A percentile compares a stretch with the other conserved stretches of the same genome.
These are phyloP conservation scores for Dendrocincla tyrannina DNA, from an alignment of 2,797 vertebrate genomes.

Conservation along the genomic window DNA sequence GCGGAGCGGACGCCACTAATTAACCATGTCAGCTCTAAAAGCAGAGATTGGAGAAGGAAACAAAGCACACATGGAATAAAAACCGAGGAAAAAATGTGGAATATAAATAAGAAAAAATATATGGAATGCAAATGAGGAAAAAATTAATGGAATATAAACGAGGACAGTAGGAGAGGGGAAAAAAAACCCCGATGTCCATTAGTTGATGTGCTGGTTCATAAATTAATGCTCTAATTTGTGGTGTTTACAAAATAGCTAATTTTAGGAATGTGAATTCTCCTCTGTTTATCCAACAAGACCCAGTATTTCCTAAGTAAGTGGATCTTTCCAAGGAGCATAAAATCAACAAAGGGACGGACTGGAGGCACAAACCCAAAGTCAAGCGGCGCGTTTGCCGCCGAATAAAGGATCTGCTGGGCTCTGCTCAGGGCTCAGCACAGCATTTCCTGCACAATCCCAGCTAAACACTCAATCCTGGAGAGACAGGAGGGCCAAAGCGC, in stretches of 20 bases:
- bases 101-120: not conserved
- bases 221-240: not conserved
- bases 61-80: accelerated
- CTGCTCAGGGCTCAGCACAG: not conserved
- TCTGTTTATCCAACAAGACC: constrained; percentile 33
- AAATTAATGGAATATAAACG: not conserved
- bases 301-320: constrained; percentile 38
- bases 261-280: constrained; percentile 43
- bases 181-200: not conserved
- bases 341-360: not conserved
- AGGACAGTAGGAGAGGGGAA: not conserved
- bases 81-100: accelerated
- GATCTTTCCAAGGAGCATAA: not conserved
- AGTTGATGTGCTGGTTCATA: not conserved
- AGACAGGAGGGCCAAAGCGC: not conserved
- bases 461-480: not conserved
- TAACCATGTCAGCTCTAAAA: not conserved
- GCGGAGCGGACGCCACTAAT: not conserved
- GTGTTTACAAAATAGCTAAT: constrained; percentile 49
- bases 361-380: not conserved
- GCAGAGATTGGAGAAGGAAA: not conserved
- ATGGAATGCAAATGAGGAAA: accelerated
- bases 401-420: not conserved
- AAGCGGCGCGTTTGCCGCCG: not conserved
- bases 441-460: not conserved